phyloP scores from a whole-genome alignment of 1,140 invertebrate species.

The Spodoptera litura region DNA sequence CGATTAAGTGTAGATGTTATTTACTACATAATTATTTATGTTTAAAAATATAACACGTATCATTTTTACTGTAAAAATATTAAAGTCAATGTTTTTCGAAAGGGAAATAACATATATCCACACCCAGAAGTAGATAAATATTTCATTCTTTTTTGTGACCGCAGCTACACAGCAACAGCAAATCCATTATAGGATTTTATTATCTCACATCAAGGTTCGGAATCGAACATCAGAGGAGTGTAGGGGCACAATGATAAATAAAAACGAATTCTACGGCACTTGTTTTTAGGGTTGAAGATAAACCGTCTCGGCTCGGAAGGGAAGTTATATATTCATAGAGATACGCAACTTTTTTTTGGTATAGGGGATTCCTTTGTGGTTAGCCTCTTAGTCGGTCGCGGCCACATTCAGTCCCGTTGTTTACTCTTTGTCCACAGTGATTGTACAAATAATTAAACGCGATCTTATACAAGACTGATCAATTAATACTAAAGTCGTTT shows the following conservation, averaged over 20 bases:
- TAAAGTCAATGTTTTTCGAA: slow-evolving; percentile 24
- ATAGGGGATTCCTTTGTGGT: slow-evolving; percentile 76
- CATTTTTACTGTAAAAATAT: neutral
- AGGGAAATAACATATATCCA: slow-evolving; percentile 56
- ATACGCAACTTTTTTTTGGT: slow-evolving; percentile 73
- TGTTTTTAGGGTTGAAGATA: slow-evolving; percentile 66
- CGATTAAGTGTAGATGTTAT: too few species aligned
- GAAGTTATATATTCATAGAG: slow-evolving; percentile 76
- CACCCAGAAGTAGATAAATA: slow-evolving; percentile 59
- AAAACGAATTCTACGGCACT: slow-evolving; percentile 66
- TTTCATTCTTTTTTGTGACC: slow-evolving; percentile 64
- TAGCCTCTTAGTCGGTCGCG: slow-evolving; percentile 59
- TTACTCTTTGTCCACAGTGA: slow-evolving; percentile 57
- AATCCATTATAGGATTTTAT: slow-evolving; percentile 82
- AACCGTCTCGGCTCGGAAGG: slow-evolving; percentile 47
- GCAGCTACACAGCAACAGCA: slow-evolving; percentile 67
- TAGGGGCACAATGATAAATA: slow-evolving; percentile 25
- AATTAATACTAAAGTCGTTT: slow-evolving; percentile 39
- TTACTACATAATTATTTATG: too few species aligned
- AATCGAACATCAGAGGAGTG: slow-evolving; percentile 66
- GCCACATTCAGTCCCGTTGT: slow-evolving; percentile 54
- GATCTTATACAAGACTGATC: slow-evolving; percentile 17
- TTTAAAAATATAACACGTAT: neutral
- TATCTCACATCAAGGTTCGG: slow-evolving; percentile 77
- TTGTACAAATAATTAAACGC: slow-evolving; percentile 51